Evolutionary conservation across 2,888 invertebrate species (phyloP).

Genomic region (Tupiocoris notatus): DNA sequence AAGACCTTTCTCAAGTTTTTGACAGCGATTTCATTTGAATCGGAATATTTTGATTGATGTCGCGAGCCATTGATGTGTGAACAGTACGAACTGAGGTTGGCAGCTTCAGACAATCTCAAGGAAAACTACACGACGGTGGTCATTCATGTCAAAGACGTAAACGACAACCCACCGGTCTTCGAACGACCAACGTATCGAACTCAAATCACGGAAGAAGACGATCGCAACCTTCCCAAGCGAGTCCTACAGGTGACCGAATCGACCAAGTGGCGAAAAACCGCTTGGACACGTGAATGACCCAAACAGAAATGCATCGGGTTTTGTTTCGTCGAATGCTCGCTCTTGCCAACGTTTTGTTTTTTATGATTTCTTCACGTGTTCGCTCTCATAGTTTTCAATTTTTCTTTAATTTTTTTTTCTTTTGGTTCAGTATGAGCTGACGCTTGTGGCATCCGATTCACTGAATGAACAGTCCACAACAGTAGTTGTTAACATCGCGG

Average conservation of each 20-base stretch:
- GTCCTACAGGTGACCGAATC: slow-evolving; percentile 70
- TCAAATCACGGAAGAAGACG: slow-evolving; percentile 94
- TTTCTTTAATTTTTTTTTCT: slow-evolving; percentile 47
- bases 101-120: slow-evolving; percentile 93
- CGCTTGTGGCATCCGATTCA: slow-evolving; percentile 85
- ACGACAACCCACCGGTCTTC: slow-evolving; percentile 97
- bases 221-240: slow-evolving; percentile 88
- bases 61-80: slow-evolving; percentile 6
- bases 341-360: slow-evolving; percentile 30
- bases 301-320: slow-evolving; percentile 2
- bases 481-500: slow-evolving; percentile 77
- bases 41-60: background rate
- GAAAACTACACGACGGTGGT: slow-evolving; percentile 96
- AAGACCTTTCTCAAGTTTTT: no score
- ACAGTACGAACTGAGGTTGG: slow-evolving; percentile 90
- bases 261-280: slow-evolving; percentile 48
- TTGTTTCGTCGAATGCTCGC: slow-evolving; percentile 16
- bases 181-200: slow-evolving; percentile 91
- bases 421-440: slow-evolving; percentile 72
- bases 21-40: no score
- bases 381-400: slow-evolving; percentile 34
- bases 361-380: slow-evolving; percentile 42
- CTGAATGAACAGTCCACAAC: slow-evolving; percentile 84
- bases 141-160: slow-evolving; percentile 95
- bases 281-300: slow-evolving; percentile 48